These are phyloP conservation scores for Anneissia japonica DNA, from an alignment of 35 echinoderm and acorn worm species.

Conservation along the genomic window DNA sequence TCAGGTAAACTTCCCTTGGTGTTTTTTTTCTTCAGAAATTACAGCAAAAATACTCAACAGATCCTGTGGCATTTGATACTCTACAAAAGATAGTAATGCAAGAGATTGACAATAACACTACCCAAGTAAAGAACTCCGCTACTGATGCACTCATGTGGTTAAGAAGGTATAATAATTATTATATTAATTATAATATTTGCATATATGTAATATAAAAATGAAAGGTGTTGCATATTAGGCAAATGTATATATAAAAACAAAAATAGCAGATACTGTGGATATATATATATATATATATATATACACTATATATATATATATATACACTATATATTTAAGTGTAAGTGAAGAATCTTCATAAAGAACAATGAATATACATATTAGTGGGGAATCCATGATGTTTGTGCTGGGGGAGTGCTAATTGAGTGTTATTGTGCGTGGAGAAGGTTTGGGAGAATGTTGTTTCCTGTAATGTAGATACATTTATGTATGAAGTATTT, in stretches of 20 bases:
- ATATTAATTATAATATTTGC: background rate
- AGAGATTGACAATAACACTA: slow-evolving; percentile 63
- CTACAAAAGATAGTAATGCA: slow-evolving; percentile 79
- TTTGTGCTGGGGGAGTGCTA: too few relatives aligned
- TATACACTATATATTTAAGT: background rate
- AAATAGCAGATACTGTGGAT: background rate
- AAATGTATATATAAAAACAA: background rate
- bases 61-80: slow-evolving; percentile 58
- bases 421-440: too few relatives aligned
- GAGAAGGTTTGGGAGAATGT: too few relatives aligned
- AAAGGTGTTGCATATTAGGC: background rate
- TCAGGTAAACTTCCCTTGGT: too few relatives aligned
- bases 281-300: too few relatives aligned
- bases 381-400: too few relatives aligned
- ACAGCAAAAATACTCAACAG: slow-evolving; percentile 75
- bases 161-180: slow-evolving; percentile 72
- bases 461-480: too few relatives aligned
- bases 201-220: background rate
- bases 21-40: slow-evolving; percentile 60
- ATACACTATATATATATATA: background rate
- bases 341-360: background rate
- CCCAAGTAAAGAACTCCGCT: slow-evolving; percentile 80
- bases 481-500: too few relatives aligned
- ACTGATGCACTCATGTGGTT: slow-evolving; percentile 99
- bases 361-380: too few relatives aligned